These are phyloP conservation scores for Automeris io DNA, from an alignment of 2,888 invertebrate species.

Conservation along the genomic window DNA sequence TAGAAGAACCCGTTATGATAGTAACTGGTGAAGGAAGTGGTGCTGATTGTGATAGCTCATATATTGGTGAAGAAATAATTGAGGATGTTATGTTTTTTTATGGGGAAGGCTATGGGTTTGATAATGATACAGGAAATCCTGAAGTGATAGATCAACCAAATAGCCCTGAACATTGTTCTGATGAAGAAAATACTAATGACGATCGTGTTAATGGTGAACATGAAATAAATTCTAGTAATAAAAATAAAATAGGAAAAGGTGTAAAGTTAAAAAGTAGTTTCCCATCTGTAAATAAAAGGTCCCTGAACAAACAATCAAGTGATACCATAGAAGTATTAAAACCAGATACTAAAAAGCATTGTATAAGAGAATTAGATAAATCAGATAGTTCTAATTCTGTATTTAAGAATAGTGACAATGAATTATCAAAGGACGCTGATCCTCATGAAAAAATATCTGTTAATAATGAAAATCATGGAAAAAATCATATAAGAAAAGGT, in stretches of 20 bases:
- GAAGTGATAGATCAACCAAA: constrained; percentile 45
- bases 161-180: constrained; percentile 35
- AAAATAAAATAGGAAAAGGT: constrained; percentile 45
- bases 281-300: constrained; percentile 48
- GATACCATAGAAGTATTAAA: constrained; percentile 51
- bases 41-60: constrained; percentile 78
- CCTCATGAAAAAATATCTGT: constrained; percentile 48
- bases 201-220: constrained; percentile 61
- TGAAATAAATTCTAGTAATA: constrained; percentile 43
- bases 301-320: constrained; percentile 59
- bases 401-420: constrained; percentile 34
- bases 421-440: constrained; percentile 40
- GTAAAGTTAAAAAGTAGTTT: constrained; percentile 43
- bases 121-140: constrained; percentile 85
- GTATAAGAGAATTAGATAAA: constrained; percentile 51
- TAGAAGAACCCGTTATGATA: constrained; percentile 84
- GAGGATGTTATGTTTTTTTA: constrained; percentile 83
- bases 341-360: constrained; percentile 61
- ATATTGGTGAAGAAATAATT: constrained; percentile 81
- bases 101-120: constrained; percentile 84
- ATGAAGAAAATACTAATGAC: constrained; percentile 47
- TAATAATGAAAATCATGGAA: constrained; percentile 46
- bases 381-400: constrained; percentile 48
- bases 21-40: constrained; percentile 84
- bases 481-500: constrained; percentile 50